Evolutionary conservation across 1,140 invertebrate genomes (phyloP), one percentile per base, ranked within the genome.

Genomic region (Brachystomella parvula): DNA sequence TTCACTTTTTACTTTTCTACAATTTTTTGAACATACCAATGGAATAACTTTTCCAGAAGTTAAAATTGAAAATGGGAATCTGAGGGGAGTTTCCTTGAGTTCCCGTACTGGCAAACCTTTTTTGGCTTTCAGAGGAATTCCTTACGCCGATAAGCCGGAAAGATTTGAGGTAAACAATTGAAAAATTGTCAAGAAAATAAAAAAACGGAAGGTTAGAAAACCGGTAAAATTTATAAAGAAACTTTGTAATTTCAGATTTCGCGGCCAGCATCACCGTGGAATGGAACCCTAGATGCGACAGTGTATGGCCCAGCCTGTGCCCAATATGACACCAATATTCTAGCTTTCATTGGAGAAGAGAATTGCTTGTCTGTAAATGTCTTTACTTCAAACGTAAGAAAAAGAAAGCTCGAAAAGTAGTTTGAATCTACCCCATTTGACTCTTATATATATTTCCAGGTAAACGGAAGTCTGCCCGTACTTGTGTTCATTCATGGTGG

Each of bases 221-320:
- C n/a, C n/a, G n/a, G n/a, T n/a, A n/a, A n/a, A n/a, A n/a, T n/a
- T n/a, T 30, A 30, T 6, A 28, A 15, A n/a, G 3, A 26, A n/a
- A 32, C 15, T 35, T 12, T 30, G 6, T 30, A 3, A 65, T 30
- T 58, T 30, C 53, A 69, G 68, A 47, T 61, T 31, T 77, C 80
- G 9, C 74, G 78, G 71, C 74, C 74, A 30, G 32, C 77, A 21
- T 68, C 74, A 53, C 62, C 75, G 59, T 82, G 80, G 79, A 32
- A 66, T 19, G 81, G 80, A 6, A 75, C 79, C 49, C 68, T 79
- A 63, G 66, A 76, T 1, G 81, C 79, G 1, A 78, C 73, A 0
- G 76, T 77, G 63, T 75, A 72, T 64, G 76, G 78, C 2, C 71
- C 74, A 32, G 64, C 69, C 2, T 82, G 81, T 68, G 44, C 81